These are phyloP conservation scores for Megalonaias nervosa DNA, from an alignment of 1,140 invertebrate species.

Conservation along the genomic window DNA sequence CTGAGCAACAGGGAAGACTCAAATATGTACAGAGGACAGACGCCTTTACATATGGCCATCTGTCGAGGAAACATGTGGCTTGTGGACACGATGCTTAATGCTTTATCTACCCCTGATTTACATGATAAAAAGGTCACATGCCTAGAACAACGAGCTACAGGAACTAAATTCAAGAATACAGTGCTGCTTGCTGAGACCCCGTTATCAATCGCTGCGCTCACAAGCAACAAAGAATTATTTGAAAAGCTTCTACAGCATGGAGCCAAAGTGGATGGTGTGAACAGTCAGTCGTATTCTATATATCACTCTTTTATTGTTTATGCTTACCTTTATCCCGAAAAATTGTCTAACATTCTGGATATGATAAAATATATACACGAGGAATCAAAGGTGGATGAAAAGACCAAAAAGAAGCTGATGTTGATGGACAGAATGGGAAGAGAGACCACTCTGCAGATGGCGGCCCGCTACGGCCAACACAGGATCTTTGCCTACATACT, in stretches of 20 bases:
- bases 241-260: constrained; percentile 39
- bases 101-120: background rate
- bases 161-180: constrained; percentile 46
- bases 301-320: constrained; percentile 49
- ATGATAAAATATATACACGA: constrained; percentile 39
- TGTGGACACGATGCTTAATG: constrained; percentile 26
- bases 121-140: constrained; percentile 8
- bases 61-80: constrained; percentile 44
- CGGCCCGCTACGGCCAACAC: constrained; percentile 40
- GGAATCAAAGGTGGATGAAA: background rate
- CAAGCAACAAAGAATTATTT: constrained; percentile 43
- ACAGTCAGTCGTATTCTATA: constrained; percentile 44
- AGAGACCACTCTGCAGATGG: constrained; percentile 45
- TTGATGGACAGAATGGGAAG: constrained; percentile 45
- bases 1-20: constrained; percentile 19
- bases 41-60: constrained; percentile 50
- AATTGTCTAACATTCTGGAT: constrained; percentile 29
- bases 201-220: constrained; percentile 49
- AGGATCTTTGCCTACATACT: constrained; percentile 47
- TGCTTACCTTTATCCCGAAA: constrained; percentile 44
- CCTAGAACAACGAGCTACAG: constrained; percentile 40
- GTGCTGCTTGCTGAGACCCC: constrained; percentile 58
- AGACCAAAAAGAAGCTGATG: constrained; percentile 42
- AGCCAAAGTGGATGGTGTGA: constrained; percentile 30
- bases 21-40: constrained; percentile 47